Evolutionary conservation across 1,140 invertebrate species (phyloP), one percentile per base, ranked within the genome.

Genomic region (Globodera rostochiensis): DNA sequence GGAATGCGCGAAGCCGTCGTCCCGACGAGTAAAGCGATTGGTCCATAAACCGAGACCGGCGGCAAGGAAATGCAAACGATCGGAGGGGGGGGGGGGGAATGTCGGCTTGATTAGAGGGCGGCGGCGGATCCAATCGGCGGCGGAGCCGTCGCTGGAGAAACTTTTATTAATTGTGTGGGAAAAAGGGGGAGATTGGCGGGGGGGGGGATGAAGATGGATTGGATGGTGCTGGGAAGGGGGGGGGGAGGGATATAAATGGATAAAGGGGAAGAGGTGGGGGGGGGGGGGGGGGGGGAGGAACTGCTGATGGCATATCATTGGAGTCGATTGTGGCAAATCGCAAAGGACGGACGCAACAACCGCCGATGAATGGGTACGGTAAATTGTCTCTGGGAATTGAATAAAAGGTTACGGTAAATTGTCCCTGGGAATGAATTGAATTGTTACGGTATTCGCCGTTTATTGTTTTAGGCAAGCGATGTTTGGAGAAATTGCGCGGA

Each of bases 111-210:
- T 60, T 60, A 19, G 57, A 60, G 57, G 57, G 57, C 57, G 57
- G 7, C 50, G 57, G 5, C 57, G 57, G 15, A 36, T 36, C 57
- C 5, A 19, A 60, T 60, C 57, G 19, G 6, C 50, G 50, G 9
- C 57, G 57, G 57, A 60, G 57, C 57, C 15, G 57, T 19, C 57
- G 57, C 19, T 19, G 57, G 57, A 5, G 57, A 19, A 36, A 71
- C 69, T 71, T 71, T 71, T 71, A 71, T 71, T 71, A 71, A 71
- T 71, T 47, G 69, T 71, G 69, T 71, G 69, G 69, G 69, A 71
- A 71, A 36, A 71, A 6, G 69, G n/a, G 6, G 69, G 25, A 19
- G 9, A 71, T 15, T 4, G n/a, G 69, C 13, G 25, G 69, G 11
- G 46, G 69, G 11, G 69, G 69, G n/a, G 46, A 15, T 45, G 69